A percentile compares a stretch with the other conserved stretches of the same genome.
Conservation (phyloP, 2,113 vertebrate genomes). For the Platysteira castanea region DNA sequence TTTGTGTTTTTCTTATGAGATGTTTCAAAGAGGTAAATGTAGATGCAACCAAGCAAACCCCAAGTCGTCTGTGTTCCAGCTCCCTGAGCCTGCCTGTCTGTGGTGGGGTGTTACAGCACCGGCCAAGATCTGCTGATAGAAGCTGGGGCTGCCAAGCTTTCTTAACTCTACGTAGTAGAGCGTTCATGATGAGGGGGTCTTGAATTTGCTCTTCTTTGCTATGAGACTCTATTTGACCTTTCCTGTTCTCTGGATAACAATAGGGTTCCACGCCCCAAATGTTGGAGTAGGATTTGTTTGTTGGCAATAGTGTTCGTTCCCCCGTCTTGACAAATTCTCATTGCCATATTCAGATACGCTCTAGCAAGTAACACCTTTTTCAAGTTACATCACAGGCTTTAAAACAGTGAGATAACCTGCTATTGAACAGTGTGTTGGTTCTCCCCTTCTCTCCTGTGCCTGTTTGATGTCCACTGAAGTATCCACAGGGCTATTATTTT, state of each 20-base stretch:
- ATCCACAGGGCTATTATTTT: not conserved
- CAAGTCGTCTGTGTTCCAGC: fast-evolving
- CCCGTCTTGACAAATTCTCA: not conserved
- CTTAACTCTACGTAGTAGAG: not conserved
- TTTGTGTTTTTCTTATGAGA: fast-evolving
- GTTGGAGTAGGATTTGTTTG: not conserved
- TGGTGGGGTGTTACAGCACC: not conserved
- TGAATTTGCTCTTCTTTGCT: not conserved
- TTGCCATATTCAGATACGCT: fast-evolving
- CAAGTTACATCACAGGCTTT: not conserved
- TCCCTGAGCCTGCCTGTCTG: not conserved
- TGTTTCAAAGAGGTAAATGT: not conserved
- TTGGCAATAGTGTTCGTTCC: not conserved
- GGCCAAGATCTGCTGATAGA: not conserved
- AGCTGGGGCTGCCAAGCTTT: not conserved
- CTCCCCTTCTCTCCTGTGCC: not conserved
- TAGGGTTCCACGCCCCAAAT: not conserved
- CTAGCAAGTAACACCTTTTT: not conserved
- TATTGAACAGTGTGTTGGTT: fast-evolving
- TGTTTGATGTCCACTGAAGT: not conserved
- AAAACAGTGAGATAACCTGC: not conserved
- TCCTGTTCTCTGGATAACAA: not conserved
- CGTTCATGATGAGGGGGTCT: not conserved
- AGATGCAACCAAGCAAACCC: not conserved
- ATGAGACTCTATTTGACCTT: not conserved